Conservation (phyloP, 2,888 invertebrate species). For the Anaspis maculata region DNA sequence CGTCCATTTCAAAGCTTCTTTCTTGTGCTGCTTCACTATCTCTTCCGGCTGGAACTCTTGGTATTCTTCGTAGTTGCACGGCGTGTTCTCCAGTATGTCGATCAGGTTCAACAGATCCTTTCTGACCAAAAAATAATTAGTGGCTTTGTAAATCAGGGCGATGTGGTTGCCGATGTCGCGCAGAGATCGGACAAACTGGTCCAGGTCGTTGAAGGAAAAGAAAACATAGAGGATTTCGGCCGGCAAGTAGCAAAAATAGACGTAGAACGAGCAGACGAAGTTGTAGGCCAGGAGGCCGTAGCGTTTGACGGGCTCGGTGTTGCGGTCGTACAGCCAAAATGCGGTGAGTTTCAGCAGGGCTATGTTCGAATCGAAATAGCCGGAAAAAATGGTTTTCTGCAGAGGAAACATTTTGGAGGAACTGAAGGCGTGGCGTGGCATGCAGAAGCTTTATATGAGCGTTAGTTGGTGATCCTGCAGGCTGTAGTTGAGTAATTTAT, state of each 20-base stretch:
- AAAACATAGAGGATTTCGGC: constrained; percentile 10
- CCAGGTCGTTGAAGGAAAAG: constrained; percentile 9
- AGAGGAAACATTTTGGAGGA: constrained; percentile 2
- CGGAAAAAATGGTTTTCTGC: constrained; percentile 1
- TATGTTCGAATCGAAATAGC: constrained; percentile 14
- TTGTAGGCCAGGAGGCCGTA: constrained; percentile 10
- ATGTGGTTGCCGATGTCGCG: constrained; percentile 16
- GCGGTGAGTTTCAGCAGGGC: constrained; percentile 7
- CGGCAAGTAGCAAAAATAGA: constrained; percentile 13
- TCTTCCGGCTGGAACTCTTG: constrained; percentile 8
- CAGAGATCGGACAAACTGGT: constrained; percentile 8
- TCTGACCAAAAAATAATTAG: constrained; percentile 12
- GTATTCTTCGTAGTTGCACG: constrained; percentile 11
- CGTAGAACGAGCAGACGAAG: constrained; percentile 8
- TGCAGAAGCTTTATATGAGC: not conserved
- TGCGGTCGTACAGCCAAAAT: constrained; percentile 14
- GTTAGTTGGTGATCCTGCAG: too few species aligned
- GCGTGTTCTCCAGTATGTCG: constrained; percentile 4
- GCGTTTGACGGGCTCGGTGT: constrained; percentile 1
- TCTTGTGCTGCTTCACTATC: constrained; percentile 9
- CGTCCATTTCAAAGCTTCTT: constrained; percentile 13
- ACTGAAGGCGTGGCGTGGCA: too few species aligned
- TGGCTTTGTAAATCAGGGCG: constrained; percentile 10
- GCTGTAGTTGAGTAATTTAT: too few species aligned
- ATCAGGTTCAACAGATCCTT: constrained; percentile 10